phyloP scores from a whole-genome alignment of 2,797 vertebrate genomes.

The Vipera ursinii region DNA sequence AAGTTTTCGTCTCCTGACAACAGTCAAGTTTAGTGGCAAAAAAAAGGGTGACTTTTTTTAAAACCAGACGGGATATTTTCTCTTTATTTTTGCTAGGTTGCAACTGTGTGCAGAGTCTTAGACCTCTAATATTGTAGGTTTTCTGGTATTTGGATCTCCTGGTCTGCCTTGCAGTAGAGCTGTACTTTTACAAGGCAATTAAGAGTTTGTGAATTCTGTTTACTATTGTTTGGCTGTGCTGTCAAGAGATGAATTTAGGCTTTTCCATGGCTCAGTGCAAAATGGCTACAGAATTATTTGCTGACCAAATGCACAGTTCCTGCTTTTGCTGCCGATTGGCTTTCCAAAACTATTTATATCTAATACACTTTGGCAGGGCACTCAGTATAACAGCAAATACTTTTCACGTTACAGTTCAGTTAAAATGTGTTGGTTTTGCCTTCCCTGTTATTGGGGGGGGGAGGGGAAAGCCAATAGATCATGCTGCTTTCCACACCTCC shows the following conservation, averaged over 20 bases:
- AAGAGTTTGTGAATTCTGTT: not conserved
- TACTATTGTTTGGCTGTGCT: not conserved
- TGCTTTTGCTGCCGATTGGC: conserved; percentile 43
- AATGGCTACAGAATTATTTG: conserved; percentile 21
- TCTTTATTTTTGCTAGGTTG: not conserved
- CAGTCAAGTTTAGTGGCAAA: not conserved
- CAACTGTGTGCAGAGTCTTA: not conserved
- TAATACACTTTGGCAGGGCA: conserved; percentile 14
- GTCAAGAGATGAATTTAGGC: not conserved
- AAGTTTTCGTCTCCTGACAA: not conserved
- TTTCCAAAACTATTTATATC: conserved; percentile 27
- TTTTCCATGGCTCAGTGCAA: not conserved
- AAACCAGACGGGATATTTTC: not conserved
- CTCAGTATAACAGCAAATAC: conserved; percentile 3
- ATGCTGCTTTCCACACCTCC: not conserved
- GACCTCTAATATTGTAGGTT: not conserved
- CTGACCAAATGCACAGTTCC: not conserved
- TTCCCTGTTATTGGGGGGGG: not conserved
- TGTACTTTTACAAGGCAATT: not conserved
- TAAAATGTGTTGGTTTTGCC: conserved; percentile 17
- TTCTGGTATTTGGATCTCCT: not conserved
- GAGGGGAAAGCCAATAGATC: not conserved
- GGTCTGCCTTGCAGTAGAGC: not conserved
- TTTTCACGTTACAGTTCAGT: not conserved
- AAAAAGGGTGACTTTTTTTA: not conserved